phyloP scores from a whole-genome alignment of 2,797 vertebrate genomes.

The Danio tinwini region DNA sequence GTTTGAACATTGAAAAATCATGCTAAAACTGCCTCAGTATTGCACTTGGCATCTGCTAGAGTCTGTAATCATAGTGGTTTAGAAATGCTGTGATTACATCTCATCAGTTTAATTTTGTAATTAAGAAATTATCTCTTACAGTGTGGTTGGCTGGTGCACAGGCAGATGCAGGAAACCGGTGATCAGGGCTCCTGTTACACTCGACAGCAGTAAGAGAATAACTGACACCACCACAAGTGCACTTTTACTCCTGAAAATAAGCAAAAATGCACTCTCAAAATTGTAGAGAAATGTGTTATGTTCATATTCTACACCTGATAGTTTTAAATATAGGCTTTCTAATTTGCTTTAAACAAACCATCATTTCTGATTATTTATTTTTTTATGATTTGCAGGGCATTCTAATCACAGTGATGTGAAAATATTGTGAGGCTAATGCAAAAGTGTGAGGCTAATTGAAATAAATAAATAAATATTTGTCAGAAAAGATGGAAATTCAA shows the following conservation, averaged over 20 bases:
- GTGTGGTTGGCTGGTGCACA: constrained; percentile 77
- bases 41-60: background rate
- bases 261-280: no score
- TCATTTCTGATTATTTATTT: no score
- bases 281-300: no score
- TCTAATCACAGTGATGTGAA: background rate
- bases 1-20: no score
- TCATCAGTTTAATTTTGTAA: background rate
- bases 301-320: no score
- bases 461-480: no score
- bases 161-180: constrained; percentile 78
- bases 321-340: no score
- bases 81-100: background rate
- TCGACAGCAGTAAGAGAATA: constrained; percentile 74
- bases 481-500: no score
- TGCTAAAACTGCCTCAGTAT: background rate
- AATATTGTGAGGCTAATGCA: no score
- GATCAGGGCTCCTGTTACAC: constrained; percentile 71
- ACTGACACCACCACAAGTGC: constrained; percentile 70
- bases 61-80: background rate
- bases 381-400: background rate
- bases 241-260: constrained; percentile 73
- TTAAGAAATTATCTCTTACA: constrained; percentile 71
- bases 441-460: no score
- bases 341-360: no score